Conservation (phyloP, 1,140 invertebrate genomes). For the Bombus vancouverensis region DNA sequence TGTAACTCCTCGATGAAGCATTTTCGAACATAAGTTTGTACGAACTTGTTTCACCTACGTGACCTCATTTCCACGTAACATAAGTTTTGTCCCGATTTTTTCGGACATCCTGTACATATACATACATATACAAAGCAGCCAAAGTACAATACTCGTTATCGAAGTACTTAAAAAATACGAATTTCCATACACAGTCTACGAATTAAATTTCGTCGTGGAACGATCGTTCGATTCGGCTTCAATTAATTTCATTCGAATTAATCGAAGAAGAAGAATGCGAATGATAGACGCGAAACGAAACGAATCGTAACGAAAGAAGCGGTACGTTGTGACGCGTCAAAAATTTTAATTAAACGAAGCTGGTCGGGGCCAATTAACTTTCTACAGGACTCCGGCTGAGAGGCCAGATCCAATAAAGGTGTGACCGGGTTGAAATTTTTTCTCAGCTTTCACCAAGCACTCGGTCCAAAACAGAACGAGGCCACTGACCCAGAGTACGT, state of each 20-base stretch:
- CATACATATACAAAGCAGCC: too few species aligned
- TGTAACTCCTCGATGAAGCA: too few species aligned
- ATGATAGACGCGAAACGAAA: background rate
- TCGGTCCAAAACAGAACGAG: conserved; percentile 61
- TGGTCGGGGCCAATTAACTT: conserved; percentile 60
- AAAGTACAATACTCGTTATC: background rate
- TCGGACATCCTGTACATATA: too few species aligned
- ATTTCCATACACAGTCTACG: too few species aligned
- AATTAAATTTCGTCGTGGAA: background rate
- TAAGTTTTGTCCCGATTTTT: too few species aligned
- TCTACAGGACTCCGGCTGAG: conserved; percentile 49
- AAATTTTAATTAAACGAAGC: conserved; percentile 44
- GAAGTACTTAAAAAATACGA: too few species aligned
- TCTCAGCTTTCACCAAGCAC: conserved; percentile 71
- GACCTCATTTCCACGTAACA: too few species aligned
- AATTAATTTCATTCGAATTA: background rate
- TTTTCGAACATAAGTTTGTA: too few species aligned
- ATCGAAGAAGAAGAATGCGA: background rate
- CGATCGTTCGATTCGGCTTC: background rate
- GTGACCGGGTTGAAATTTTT: conserved; percentile 69
- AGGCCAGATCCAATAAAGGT: conserved; percentile 54
- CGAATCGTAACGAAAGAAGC: background rate
- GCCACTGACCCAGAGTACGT: conserved; percentile 61
- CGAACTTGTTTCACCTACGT: too few species aligned
- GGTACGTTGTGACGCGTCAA: background rate